A percentile compares a stretch with the other conserved stretches of the same genome.
These are phyloP conservation scores for Chromis chromis DNA, from an alignment of 2,797 vertebrate genomes.

Conservation along the genomic window DNA sequence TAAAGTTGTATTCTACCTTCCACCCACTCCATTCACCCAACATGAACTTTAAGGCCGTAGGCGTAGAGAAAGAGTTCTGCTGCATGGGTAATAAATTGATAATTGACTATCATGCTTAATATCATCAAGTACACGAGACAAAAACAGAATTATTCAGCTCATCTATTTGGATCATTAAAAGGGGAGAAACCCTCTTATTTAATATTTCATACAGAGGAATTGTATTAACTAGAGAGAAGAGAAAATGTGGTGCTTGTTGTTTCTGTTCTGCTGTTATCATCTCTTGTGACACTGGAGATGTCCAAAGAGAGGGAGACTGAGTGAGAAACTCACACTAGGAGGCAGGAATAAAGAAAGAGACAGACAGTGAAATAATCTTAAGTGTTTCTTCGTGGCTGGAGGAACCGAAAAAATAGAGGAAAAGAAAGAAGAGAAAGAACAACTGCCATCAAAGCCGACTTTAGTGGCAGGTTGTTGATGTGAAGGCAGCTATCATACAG, in stretches of 20 bases:
- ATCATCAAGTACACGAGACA: slow-evolving; percentile 55
- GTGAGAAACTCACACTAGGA: slow-evolving; percentile 5
- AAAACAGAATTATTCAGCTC: slow-evolving; percentile 70
- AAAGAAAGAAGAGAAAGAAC: neutral
- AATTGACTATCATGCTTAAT: slow-evolving; percentile 68
- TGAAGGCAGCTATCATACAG: slow-evolving; percentile 50
- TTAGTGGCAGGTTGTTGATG: slow-evolving; percentile 4
- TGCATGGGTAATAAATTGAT: slow-evolving; percentile 68
- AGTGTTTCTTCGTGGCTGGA: neutral
- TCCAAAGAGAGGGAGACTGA: slow-evolving; percentile 14
- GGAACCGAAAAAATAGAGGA: neutral
- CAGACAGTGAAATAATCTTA: neutral
- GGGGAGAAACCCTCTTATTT: slow-evolving; percentile 54
- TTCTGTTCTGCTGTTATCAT: slow-evolving; percentile 41
- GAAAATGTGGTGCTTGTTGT: slow-evolving; percentile 17
- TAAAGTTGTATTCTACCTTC: slow-evolving; percentile 59
- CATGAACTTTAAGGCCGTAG: slow-evolving; percentile 59
- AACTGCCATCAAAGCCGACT: neutral
- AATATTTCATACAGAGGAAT: slow-evolving; percentile 64
- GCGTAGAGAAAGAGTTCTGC: slow-evolving; percentile 32
- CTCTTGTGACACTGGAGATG: slow-evolving; percentile 23
- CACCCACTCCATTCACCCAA: slow-evolving; percentile 64
- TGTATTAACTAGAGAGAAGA: slow-evolving; percentile 21
- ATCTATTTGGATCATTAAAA: slow-evolving; percentile 57
- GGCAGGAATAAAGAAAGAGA: slow-evolving; percentile 13